Evolutionary conservation across 2,888 invertebrate genomes (phyloP).

Genomic region (Drosophila leonis): DNA sequence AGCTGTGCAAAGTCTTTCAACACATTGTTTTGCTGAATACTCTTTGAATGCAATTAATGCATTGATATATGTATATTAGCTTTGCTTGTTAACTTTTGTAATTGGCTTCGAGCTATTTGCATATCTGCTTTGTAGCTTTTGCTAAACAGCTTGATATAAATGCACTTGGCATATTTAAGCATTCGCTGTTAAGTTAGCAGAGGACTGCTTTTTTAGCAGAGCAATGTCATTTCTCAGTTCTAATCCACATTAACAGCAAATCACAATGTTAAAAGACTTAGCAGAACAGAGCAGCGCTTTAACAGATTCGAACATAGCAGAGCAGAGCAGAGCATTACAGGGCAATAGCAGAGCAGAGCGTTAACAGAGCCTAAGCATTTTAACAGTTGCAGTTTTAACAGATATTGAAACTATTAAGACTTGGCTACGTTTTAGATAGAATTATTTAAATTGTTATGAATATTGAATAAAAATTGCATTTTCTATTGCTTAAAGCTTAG

Average conservation of each 20-base stretch:
- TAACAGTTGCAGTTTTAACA: not conserved
- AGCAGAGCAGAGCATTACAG: not conserved
- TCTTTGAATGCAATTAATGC: constrained; percentile 10
- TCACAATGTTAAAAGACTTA: too few species aligned
- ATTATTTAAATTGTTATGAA: not conserved
- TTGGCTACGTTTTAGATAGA: not conserved
- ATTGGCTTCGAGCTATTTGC: not conserved
- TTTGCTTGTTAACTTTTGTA: not conserved
- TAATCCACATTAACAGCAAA: not conserved
- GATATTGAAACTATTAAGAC: not conserved
- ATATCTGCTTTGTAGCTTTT: not conserved
- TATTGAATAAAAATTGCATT: too few species aligned
- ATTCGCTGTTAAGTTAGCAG: not conserved
- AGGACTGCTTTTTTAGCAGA: too few species aligned
- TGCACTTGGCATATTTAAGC: not conserved
- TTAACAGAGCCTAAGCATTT: not conserved
- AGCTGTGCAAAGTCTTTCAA: constrained; percentile 14
- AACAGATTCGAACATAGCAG: not conserved
- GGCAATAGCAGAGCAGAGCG: not conserved
- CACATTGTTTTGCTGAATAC: constrained; percentile 23
- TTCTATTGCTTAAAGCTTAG: too few species aligned
- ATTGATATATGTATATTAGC: not conserved
- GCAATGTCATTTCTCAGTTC: too few species aligned
- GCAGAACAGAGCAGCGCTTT: not conserved
- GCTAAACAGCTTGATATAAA: not conserved